phyloP scores from a whole-genome alignment of 1,140 invertebrate genomes.

The Drosophila gunungcola region DNA sequence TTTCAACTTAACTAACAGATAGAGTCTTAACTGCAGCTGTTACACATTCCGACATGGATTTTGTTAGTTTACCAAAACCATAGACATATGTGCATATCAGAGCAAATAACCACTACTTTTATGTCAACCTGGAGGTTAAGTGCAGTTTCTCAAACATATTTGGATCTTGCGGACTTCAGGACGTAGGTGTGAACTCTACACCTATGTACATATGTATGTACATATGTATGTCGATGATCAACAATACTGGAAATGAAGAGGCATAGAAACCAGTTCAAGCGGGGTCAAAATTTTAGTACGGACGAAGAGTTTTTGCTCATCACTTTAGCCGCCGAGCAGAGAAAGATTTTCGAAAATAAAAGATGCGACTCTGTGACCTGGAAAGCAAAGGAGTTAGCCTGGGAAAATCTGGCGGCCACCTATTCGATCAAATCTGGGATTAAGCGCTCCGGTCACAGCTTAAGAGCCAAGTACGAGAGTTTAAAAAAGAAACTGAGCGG shows the following conservation, averaged over 20 bases:
- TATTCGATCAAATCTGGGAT: slow-evolving; percentile 4
- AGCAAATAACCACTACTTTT: neutral
- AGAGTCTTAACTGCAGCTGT: neutral
- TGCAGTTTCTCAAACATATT: too few relatives aligned
- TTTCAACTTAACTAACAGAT: neutral
- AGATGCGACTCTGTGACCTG: slow-evolving; percentile 29
- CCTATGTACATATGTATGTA: too few relatives aligned
- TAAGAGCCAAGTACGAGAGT: slow-evolving; percentile 6
- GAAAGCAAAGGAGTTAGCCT: slow-evolving; percentile 23
- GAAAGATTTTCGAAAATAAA: slow-evolving; percentile 22
- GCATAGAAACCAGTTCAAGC: slow-evolving; percentile 3
- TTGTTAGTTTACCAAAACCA: neutral
- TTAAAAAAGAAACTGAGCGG: neutral
- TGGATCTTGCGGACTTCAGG: neutral
- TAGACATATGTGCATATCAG: too few relatives aligned
- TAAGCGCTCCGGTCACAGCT: neutral
- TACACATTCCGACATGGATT: too few relatives aligned
- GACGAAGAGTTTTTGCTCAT: slow-evolving; percentile 35
- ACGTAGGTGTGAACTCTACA: too few relatives aligned
- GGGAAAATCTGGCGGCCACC: slow-evolving; percentile 11
- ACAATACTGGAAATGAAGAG: slow-evolving; percentile 4
- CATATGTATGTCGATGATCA: too few relatives aligned
- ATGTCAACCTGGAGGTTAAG: too few relatives aligned
- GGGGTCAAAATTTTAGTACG: slow-evolving; percentile 20
- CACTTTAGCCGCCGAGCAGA: slow-evolving; percentile 17